These are phyloP conservation scores for Phallusia fumigata DNA, from an alignment of 23 tunicate genomes.

Conservation along the genomic window DNA sequence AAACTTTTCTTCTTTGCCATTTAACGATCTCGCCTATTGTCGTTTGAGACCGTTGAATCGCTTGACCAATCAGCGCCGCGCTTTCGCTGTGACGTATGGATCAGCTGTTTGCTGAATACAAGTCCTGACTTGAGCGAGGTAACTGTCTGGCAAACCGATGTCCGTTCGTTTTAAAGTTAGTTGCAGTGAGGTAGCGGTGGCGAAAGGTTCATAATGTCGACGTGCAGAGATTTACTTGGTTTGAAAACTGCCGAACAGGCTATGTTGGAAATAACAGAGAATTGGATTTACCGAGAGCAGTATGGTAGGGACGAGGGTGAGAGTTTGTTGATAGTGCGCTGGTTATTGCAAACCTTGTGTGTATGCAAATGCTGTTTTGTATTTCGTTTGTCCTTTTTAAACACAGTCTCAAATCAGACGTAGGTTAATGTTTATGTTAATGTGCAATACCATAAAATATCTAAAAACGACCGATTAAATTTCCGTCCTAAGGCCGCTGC, in stretches of 20 bases:
- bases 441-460: no score
- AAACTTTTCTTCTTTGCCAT: neutral
- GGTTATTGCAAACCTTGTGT: neutral
- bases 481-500: no score
- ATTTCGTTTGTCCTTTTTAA: no score
- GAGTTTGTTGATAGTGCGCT: neutral
- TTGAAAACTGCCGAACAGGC: neutral
- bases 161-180: neutral
- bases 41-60: constrained; percentile 5
- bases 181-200: neutral
- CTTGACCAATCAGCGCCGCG: neutral
- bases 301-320: neutral
- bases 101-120: constrained; percentile 1
- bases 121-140: neutral
- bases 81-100: neutral
- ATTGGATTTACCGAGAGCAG: neutral
- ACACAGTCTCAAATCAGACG: no score
- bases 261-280: neutral
- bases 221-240: neutral
- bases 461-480: no score
- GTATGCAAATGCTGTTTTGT: no score
- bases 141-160: no score
- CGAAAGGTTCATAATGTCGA: neutral
- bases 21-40: neutral
- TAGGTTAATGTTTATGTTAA: no score